phyloP scores from a whole-genome alignment of 2,797 vertebrate species.

The Hydrophis major region DNA sequence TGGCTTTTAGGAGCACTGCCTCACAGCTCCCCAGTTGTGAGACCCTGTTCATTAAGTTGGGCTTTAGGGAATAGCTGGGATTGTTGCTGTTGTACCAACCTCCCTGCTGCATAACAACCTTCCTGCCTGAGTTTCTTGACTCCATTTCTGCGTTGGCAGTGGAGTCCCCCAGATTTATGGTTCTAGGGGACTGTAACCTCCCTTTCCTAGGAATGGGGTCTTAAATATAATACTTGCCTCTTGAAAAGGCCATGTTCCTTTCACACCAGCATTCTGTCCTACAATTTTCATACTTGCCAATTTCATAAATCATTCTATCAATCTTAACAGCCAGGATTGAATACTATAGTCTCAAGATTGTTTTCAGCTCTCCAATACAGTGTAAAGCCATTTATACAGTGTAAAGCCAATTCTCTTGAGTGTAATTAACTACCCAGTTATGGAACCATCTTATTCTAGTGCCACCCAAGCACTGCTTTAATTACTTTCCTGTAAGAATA shows the following conservation, averaged over 20 bases:
- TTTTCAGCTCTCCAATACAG: neutral
- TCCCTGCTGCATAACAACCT: neutral
- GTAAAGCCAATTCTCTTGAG: neutral
- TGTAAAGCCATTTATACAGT: neutral
- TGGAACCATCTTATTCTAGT: neutral
- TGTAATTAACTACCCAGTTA: neutral
- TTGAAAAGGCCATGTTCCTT: neutral
- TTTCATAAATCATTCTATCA: neutral
- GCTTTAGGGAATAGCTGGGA: too few relatives aligned
- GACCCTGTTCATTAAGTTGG: too few relatives aligned
- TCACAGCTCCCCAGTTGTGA: too few relatives aligned
- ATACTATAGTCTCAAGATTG: neutral
- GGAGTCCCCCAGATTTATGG: neutral
- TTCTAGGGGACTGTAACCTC: neutral
- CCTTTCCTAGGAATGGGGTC: neutral
- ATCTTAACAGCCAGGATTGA: neutral
- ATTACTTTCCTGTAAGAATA: neutral
- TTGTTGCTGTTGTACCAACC: too few relatives aligned
- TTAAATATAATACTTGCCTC: neutral
- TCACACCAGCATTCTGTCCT: neutral
- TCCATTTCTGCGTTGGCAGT: neutral
- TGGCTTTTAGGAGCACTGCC: too few relatives aligned
- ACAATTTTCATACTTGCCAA: neutral
- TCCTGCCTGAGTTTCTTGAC: neutral
- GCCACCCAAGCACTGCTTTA: neutral